Percentiles rank a stretch among this genome's conserved stretches.
Evolutionary conservation across 2,113 vertebrate genomes (phyloP).

Genomic region (Cyprinodon tularosa): DNA sequence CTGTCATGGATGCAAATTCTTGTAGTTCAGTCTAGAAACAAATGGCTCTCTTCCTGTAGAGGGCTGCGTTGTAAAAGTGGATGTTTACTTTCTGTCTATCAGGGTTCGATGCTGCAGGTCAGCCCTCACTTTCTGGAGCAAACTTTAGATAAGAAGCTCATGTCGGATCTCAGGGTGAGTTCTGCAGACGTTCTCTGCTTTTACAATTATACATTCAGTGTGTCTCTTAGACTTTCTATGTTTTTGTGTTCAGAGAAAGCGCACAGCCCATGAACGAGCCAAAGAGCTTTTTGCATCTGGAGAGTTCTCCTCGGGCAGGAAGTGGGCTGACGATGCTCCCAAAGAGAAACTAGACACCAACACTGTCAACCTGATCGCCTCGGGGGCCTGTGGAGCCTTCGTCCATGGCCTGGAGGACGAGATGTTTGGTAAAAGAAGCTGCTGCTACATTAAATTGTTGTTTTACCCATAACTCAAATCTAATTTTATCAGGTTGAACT

Average conservation of each 20-base stretch:
- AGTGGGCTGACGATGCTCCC: constrained; percentile 97
- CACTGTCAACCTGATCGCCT: constrained; percentile 94
- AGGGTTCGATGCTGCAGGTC: constrained; percentile 98
- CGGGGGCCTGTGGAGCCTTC: constrained; percentile 95
- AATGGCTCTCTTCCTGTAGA: too few species aligned
- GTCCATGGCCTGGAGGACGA: constrained; percentile 98
- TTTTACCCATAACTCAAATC: neutral
- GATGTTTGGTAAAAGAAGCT: constrained; percentile 89
- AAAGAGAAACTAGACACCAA: constrained; percentile 93
- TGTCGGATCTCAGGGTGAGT: constrained; percentile 95
- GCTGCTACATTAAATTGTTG: neutral
- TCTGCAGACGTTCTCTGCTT: too few species aligned
- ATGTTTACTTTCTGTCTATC: neutral
- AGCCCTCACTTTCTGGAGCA: constrained; percentile 98
- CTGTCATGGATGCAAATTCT: too few species aligned
- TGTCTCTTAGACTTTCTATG: neutral
- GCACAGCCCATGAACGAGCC: constrained; percentile 94
- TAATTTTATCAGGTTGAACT: neutral
- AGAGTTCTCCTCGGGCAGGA: constrained; percentile 95
- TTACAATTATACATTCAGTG: neutral
- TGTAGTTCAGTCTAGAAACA: too few species aligned
- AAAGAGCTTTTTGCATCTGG: constrained; percentile 96
- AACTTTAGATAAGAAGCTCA: constrained; percentile 98
- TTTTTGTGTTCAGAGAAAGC: constrained; percentile 84
- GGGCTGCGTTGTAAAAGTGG: neutral